Base-by-base conservation (phyloP, 2,888 invertebrate species). In the Dynastes grantii region DNA sequence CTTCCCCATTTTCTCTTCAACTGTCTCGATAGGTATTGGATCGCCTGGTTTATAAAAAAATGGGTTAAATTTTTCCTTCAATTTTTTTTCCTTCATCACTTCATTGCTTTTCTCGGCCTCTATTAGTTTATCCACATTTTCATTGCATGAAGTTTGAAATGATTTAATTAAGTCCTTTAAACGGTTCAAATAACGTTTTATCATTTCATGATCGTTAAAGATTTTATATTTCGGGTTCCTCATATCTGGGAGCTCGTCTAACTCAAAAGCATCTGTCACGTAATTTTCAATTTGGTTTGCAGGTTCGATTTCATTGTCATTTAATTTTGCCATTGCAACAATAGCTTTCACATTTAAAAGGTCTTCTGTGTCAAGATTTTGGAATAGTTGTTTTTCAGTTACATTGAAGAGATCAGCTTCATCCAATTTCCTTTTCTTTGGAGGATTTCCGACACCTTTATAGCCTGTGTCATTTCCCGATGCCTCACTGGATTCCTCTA, bases 401-500 rank as follows among this genome's bases (percentile, higher is more conserved):
- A 45, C 11, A 6, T 13, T 13, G 2, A 63, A 9, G 13, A 29
- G 32, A 63, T 68, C 51, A 1, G 51, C 49, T 51, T 68, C 68
- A 1, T 22, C 27, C 4, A 68, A 27, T 68, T 68, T 68, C n/a
- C 68, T 49, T 68, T 51, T 68, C 49, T 51, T 68, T 13, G 68
- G 29, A 3, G 37, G n/a, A 6, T 65, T 40, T 16, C 4, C 8
- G n/a, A 37, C 32, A 32, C n/a, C 4, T 2, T 64, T 64, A 64
- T 64, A 64, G n/a, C 64, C 37, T 55, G 13, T 16, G 8, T 55
- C 55, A 55, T 8, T 45, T 45, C 45, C 22, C 55, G 22, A 22
- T 11, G 22, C n/a, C 6, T n/a, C 5, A 32, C 8, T 22, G 2
- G 3, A 27, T 2, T 32, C 65, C 40, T 65, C 40, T n/a, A 32